Evolutionary conservation across 2,797 vertebrate species (phyloP).

Genomic region (Diceros bicornis): DNA sequence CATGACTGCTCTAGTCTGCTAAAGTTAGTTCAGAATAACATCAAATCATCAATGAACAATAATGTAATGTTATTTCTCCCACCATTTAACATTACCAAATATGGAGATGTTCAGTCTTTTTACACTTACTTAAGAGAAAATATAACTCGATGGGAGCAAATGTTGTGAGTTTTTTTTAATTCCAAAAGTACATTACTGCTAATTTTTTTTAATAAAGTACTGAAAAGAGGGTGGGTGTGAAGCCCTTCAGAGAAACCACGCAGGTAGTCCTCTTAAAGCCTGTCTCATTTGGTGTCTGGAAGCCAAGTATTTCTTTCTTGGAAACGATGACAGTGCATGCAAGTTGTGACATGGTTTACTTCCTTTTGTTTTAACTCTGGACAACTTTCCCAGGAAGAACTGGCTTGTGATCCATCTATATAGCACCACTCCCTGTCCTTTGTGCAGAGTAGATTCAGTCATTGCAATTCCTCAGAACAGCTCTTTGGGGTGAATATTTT

Average conservation of each 20-base stretch:
- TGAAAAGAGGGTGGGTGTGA: neutral
- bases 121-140: slow-evolving; percentile 45
- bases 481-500: slow-evolving; percentile 25
- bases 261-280: slow-evolving; percentile 62
- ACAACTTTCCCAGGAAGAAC: slow-evolving; percentile 84
- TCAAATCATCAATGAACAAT: neutral
- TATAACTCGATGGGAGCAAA: neutral
- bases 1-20: neutral
- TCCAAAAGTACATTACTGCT: neutral
- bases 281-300: slow-evolving; percentile 59
- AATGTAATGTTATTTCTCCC: neutral
- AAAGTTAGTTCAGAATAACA: slow-evolving; percentile 9
- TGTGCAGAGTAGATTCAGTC: neutral
- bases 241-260: neutral
- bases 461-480: slow-evolving; percentile 64
- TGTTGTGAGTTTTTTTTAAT: slow-evolving; percentile 11
- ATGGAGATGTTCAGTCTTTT: neutral
- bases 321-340: slow-evolving; percentile 52
- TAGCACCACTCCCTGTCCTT: slow-evolving; percentile 64
- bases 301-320: slow-evolving; percentile 81
- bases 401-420: neutral
- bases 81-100: neutral
- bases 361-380: slow-evolving; percentile 53
- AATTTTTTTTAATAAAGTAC: neutral
- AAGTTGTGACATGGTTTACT: slow-evolving; percentile 51